Percentiles rank a stretch among this genome's conserved stretches.
Conservation (phyloP, 2,113 vertebrate species). For the Stictonetta naevosa region DNA sequence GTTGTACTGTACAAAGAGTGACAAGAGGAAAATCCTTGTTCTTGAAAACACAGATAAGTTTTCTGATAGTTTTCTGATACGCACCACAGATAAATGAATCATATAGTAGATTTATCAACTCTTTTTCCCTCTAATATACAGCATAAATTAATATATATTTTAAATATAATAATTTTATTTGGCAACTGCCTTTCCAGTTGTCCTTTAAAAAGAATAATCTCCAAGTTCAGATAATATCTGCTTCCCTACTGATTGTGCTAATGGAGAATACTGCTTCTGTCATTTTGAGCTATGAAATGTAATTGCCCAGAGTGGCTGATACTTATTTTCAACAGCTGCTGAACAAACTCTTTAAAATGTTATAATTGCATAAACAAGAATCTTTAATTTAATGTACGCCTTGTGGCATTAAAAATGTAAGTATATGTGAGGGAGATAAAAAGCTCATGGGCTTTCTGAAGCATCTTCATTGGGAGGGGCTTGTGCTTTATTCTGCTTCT, state of each 20-base stretch:
- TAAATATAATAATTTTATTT: neutral
- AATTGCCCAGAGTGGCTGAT: constrained; percentile 38
- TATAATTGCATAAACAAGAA: constrained; percentile 25
- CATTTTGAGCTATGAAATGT: constrained; percentile 23
- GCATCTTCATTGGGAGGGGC: neutral
- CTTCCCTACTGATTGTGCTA: neutral
- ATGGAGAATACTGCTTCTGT: constrained; percentile 36
- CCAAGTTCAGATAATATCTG: constrained; percentile 24
- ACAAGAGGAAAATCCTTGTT: neutral
- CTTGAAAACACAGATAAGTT: neutral
- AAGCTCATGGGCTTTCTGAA: neutral
- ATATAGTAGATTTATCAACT: neutral
- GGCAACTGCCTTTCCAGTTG: neutral
- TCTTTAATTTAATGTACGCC: neutral
- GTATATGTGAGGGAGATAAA: neutral
- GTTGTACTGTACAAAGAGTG: neutral
- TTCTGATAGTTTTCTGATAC: neutral
- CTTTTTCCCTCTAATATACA: neutral
- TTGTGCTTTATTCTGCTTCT: neutral
- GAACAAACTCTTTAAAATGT: constrained; percentile 55
- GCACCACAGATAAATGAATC: neutral
- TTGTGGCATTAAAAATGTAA: constrained; percentile 27
- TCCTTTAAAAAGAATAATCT: constrained; percentile 25
- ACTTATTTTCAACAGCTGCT: constrained; percentile 64
- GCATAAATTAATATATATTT: constrained; percentile 24